These are phyloP conservation scores for Zaprionus ornatus DNA, from an alignment of 1,140 invertebrate species.

Conservation along the genomic window DNA sequence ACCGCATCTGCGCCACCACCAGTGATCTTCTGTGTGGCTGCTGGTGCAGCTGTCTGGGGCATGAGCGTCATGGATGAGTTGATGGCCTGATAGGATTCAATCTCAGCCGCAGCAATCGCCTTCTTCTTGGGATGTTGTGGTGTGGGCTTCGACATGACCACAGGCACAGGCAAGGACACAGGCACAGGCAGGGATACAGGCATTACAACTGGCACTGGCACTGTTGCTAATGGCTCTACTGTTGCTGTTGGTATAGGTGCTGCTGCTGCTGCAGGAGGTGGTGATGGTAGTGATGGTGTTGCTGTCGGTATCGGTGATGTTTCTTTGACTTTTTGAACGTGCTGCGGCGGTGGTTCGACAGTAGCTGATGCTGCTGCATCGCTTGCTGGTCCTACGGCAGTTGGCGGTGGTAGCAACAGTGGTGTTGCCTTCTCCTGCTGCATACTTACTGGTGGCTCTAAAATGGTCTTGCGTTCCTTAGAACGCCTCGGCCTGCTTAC, in stretches of 20 bases:
- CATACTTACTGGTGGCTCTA: conserved; percentile 85
- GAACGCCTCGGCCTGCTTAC: conserved; percentile 85
- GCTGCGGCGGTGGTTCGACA: conserved; percentile 3
- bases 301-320: conserved; percentile 7
- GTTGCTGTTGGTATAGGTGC: not conserved
- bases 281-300: not conserved
- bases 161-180: not conserved
- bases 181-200: not conserved
- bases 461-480: conserved; percentile 86
- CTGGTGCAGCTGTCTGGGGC: conserved; percentile 72
- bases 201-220: not conserved
- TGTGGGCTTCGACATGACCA: conserved; percentile 47
- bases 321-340: not conserved
- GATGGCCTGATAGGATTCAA: conserved; percentile 71
- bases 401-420: conserved; percentile 36
- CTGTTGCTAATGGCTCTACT: not conserved
- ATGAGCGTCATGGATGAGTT: conserved; percentile 69
- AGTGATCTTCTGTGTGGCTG: conserved; percentile 73
- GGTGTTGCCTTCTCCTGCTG: conserved; percentile 85
- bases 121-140: conserved; percentile 82
- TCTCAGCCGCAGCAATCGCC: conserved; percentile 77
- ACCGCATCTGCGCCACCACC: conserved; percentile 77
- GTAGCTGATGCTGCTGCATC: not conserved
- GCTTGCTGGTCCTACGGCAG: not conserved
- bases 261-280: not conserved